Percentiles rank a stretch among this genome's conserved stretches.
These are phyloP conservation scores for Henricia sp. DNA, from an alignment of 53 echinoderm and acorn worm genomes.

Conservation along the genomic window DNA sequence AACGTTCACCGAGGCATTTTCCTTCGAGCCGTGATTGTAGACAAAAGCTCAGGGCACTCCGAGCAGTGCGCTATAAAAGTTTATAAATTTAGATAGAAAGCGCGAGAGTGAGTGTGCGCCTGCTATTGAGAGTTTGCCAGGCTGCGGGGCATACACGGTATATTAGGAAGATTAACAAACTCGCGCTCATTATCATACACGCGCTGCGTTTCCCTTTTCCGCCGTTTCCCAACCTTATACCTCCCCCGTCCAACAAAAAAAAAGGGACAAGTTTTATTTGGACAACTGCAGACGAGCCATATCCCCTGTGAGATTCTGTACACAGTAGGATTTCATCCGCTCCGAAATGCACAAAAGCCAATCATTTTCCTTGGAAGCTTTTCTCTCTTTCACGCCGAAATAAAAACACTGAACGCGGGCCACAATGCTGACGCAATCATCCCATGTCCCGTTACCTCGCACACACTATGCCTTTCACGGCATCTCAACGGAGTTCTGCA, in stretches of 20 bases:
- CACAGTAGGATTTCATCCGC: background rate
- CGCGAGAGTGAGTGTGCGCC: no score
- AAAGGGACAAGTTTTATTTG: slow-evolving; percentile 53
- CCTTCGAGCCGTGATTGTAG: background rate
- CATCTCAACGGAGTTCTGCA: background rate
- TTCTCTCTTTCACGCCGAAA: background rate
- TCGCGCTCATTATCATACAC: slow-evolving; percentile 45
- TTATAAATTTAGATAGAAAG: no score
- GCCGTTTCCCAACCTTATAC: background rate
- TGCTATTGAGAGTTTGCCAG: no score
- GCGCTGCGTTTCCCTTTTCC: background rate
- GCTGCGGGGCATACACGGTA: slow-evolving; percentile 52
- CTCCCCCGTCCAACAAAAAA: background rate
- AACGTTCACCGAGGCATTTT: background rate
- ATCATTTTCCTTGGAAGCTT: slow-evolving; percentile 24
- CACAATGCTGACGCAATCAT: slow-evolving; percentile 26
- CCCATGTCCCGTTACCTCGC: background rate
- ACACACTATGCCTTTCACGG: background rate
- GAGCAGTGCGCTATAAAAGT: no score
- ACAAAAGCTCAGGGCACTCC: background rate
- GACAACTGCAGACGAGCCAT: slow-evolving; percentile 41
- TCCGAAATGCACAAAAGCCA: slow-evolving; percentile 25
- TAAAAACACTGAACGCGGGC: slow-evolving; percentile 33
- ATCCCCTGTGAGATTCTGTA: slow-evolving; percentile 27
- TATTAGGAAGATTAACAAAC: slow-evolving; percentile 62